Base-by-base conservation (phyloP, 2,888 invertebrate genomes). In the Amphipyra tragopoginis region DNA sequence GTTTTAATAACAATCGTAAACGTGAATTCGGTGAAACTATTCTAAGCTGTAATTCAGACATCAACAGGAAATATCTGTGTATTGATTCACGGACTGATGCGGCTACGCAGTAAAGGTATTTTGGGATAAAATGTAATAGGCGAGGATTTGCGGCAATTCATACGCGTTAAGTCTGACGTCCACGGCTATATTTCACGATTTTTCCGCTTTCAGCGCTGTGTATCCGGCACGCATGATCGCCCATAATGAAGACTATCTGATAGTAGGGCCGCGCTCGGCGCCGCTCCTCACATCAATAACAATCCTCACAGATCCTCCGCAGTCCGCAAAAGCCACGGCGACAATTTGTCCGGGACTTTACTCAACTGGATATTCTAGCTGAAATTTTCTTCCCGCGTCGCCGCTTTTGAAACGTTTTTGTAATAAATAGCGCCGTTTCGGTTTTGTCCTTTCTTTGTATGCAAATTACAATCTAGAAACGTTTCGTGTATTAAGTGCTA, bases 221-320 rank as follows among this genome's bases (percentile, higher is more conserved):
- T 80, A 86, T 81, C 86, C 86, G 76, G 78, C 86, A 90, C 89
- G 91, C 91, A 89, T 90, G 92, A 90, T 90, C 88, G 86, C 82
- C 83, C 86, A 78, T 90, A 89, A 91, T 90, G 87, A 90, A 91
- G 90, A 87, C 88, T 89, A 90, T 90, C 86, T 80, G 86, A 88
- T 86, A 84, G 85, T 79, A 50, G 78, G 77, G 77, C 75, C 67
- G 72, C 75, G 65, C 68, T 60, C 68, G 57, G 57, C 66, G 72
- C 51, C 81, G 82, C 76, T 81, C 81, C 78, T 74, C 83, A 79
- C 91, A 92, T 92, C 90, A 90, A 92, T 93, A 92, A 91, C 91
- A 92, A 91, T 91, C 87, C 87, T 80, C 82, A 64, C 82, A 86
- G 85, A 90, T 89, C 90, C 86, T 79, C 83, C 78, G 72, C 82